These are phyloP conservation scores for Platycnemis pennipes DNA, from an alignment of 2,888 invertebrate species.

Conservation along the genomic window DNA sequence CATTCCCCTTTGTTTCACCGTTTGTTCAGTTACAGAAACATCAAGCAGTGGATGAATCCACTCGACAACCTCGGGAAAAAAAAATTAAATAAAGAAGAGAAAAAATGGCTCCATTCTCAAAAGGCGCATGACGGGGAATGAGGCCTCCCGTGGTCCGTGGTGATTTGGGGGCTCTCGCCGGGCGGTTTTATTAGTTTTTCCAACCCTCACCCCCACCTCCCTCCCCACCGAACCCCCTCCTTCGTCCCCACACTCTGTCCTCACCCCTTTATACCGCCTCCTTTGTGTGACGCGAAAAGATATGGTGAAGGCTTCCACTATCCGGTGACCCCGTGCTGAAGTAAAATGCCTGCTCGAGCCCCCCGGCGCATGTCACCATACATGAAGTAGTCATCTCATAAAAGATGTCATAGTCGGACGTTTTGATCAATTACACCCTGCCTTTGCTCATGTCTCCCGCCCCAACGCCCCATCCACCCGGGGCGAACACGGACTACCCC, in stretches of 20 bases:
- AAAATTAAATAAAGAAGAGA: not conserved
- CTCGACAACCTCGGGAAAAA: not conserved
- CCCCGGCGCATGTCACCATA: constrained; percentile 41
- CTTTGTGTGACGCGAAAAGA: constrained; percentile 12
- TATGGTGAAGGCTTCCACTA: constrained; percentile 26
- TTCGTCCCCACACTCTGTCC: not conserved
- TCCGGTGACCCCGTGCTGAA: constrained; percentile 8
- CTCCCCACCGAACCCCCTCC: not conserved
- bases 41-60: not conserved
- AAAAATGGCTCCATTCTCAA: not conserved
- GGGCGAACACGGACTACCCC: not conserved
- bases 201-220: not conserved
- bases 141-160: constrained; percentile 37
- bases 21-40: not conserved
- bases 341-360: constrained; percentile 29
- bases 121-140: not conserved
- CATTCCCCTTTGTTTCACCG: constrained; percentile 3
- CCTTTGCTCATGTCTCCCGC: constrained; percentile 40
- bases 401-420: constrained; percentile 61
- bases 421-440: constrained; percentile 58
- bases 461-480: not conserved
- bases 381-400: constrained; percentile 68
- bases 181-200: constrained; percentile 62
- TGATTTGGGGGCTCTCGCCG: not conserved
- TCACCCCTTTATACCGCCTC: not conserved